phyloP scores from a whole-genome alignment of 2,113 vertebrate genomes.

The Cervus canadensis region DNA sequence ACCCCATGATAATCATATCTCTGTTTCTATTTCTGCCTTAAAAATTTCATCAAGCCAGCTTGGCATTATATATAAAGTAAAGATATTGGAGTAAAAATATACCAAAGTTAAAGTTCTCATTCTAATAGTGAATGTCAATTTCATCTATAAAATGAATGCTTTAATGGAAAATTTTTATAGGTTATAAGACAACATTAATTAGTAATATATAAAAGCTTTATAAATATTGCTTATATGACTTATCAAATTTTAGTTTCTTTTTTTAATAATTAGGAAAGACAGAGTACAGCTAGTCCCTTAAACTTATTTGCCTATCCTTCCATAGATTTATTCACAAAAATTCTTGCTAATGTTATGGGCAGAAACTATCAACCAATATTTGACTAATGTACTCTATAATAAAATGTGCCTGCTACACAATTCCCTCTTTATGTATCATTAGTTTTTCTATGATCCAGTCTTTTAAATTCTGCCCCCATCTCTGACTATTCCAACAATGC shows the following conservation, averaged over 20 bases:
- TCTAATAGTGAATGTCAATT: not conserved
- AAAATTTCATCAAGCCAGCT: not conserved
- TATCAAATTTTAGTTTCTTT: not conserved
- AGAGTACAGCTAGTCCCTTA: not conserved
- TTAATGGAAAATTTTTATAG: not conserved
- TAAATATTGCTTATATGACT: not conserved
- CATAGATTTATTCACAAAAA: not conserved
- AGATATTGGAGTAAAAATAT: not conserved
- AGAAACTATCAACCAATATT: slow-evolving; percentile 38
- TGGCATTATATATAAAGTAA: not conserved
- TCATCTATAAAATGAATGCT: not conserved
- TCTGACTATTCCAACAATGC: not conserved
- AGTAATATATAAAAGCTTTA: not conserved
- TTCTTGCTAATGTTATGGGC: not conserved
- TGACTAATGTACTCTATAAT: not conserved
- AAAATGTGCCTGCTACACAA: not conserved
- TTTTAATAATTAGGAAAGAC: slow-evolving; percentile 27
- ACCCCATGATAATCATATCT: not conserved
- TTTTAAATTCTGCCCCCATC: not conserved
- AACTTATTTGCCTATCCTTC: not conserved
- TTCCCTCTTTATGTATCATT: slow-evolving; percentile 1
- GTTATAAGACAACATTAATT: not conserved
- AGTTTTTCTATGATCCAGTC: not conserved
- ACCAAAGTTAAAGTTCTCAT: not conserved
- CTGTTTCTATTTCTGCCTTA: not conserved